phyloP scores from a whole-genome alignment of 2,888 invertebrate genomes.

The Tiliacea citrago region DNA sequence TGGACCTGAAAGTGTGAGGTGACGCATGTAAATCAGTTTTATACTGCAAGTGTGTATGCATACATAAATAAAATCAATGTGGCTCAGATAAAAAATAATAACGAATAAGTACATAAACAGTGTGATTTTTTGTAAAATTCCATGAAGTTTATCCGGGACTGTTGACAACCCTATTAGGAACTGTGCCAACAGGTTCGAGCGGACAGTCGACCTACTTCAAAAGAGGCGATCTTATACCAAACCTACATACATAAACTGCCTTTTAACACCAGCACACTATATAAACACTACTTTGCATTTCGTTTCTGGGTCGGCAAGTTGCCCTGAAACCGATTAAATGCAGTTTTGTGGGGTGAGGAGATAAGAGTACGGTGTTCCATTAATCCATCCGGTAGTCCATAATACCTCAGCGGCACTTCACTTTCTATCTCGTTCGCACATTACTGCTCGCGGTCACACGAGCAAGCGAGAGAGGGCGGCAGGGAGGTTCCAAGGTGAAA shows the following conservation, averaged over 20 bases:
- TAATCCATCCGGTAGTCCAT: conserved; percentile 7
- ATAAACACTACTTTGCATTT: conserved; percentile 55
- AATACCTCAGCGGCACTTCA: too few relatives aligned
- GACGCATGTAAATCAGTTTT: too few relatives aligned
- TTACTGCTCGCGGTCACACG: too few relatives aligned
- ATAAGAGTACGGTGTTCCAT: conserved; percentile 54
- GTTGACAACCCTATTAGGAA: conserved; percentile 66
- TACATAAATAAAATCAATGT: too few relatives aligned
- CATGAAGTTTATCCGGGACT: conserved; percentile 18
- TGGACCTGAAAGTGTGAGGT: too few relatives aligned
- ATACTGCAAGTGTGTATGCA: too few relatives aligned
- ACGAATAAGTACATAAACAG: too few relatives aligned
- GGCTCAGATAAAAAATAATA: too few relatives aligned
- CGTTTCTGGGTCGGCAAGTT: conserved; percentile 57
- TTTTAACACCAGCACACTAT: conserved; percentile 14
- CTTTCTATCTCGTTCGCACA: too few relatives aligned
- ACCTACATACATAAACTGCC: conserved; percentile 33
- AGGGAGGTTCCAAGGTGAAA: too few relatives aligned
- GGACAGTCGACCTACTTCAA: conserved; percentile 65
- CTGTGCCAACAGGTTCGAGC: conserved; percentile 74
- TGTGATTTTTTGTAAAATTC: too few relatives aligned
- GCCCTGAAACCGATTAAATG: conserved; percentile 58
- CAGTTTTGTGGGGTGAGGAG: conserved; percentile 49
- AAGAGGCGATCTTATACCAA: conserved; percentile 56
- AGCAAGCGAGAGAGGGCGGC: too few relatives aligned